Evolutionary conservation across 2,888 invertebrate genomes (phyloP).

Genomic region (Suillia variegata): DNA sequence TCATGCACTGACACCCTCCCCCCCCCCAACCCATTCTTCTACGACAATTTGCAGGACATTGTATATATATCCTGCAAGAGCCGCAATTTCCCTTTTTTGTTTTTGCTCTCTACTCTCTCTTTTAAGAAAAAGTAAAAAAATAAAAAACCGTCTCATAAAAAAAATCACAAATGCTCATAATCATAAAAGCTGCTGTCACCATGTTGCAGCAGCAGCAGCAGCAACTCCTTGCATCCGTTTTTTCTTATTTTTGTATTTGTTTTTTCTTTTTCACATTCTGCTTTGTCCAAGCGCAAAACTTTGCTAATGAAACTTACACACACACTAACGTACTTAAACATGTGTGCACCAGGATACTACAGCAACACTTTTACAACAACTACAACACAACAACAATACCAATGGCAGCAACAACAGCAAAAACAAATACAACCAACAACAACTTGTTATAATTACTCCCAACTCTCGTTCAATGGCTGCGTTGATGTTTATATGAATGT

Average conservation of each 20-base stretch:
- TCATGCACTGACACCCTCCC: background rate
- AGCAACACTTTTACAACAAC: background rate
- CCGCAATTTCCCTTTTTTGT: background rate
- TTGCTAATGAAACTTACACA: slow-evolving; percentile 18
- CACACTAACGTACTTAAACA: slow-evolving; percentile 14
- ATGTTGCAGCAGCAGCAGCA: slow-evolving; percentile 5
- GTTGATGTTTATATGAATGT: slow-evolving; percentile 44
- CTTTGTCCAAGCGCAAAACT: background rate
- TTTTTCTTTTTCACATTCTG: background rate
- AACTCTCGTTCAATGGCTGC: slow-evolving; percentile 36
- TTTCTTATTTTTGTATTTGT: background rate
- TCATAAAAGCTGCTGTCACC: slow-evolving; percentile 49
- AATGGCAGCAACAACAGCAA: slow-evolving; percentile 16
- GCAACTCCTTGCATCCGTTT: background rate
- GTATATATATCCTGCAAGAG: background rate
- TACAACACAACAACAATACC: slow-evolving; percentile 16
- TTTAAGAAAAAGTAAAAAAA: slow-evolving; percentile 11
- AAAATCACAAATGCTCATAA: slow-evolving; percentile 36
- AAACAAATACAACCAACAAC: slow-evolving; percentile 26
- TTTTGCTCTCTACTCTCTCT: slow-evolving; percentile 14
- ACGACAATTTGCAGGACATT: background rate
- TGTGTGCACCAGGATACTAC: background rate
- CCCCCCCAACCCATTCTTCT: background rate
- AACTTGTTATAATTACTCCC: slow-evolving; percentile 47
- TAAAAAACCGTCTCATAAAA: slow-evolving; percentile 2